Percentiles rank a stretch among this genome's conserved stretches.
Evolutionary conservation across 2,113 vertebrate genomes (phyloP).

Genomic region (Ursus arctos): DNA sequence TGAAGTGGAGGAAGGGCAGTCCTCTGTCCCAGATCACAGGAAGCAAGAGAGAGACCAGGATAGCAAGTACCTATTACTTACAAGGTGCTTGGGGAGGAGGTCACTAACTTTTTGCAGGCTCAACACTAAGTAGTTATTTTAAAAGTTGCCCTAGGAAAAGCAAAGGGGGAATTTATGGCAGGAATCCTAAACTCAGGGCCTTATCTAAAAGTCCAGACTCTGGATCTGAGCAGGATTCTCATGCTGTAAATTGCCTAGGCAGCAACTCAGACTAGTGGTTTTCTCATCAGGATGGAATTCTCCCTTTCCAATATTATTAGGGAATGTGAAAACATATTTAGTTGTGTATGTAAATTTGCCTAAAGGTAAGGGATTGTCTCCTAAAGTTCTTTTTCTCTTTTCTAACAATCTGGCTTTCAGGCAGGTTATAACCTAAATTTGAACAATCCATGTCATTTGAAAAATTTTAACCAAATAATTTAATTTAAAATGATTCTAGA

Average conservation of each 20-base stretch:
- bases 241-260: neutral
- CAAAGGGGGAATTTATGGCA: neutral
- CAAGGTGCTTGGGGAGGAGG: neutral
- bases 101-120: neutral
- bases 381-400: neutral
- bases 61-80: neutral
- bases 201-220: neutral
- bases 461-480: neutral
- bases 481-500: neutral
- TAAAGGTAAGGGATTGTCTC: neutral
- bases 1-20: neutral
- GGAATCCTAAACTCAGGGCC: neutral
- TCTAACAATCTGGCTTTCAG: neutral
- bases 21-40: neutral
- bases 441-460: neutral
- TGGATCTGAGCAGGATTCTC: neutral
- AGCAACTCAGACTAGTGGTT: neutral
- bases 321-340: neutral
- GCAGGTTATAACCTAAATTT: neutral
- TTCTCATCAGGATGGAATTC: neutral
- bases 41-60: neutral
- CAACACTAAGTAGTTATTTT: neutral
- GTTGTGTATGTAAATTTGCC: neutral
- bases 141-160: neutral
- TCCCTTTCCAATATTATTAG: neutral